Base-by-base conservation (phyloP, 1,140 invertebrate species). In the Platyura marginata region DNA sequence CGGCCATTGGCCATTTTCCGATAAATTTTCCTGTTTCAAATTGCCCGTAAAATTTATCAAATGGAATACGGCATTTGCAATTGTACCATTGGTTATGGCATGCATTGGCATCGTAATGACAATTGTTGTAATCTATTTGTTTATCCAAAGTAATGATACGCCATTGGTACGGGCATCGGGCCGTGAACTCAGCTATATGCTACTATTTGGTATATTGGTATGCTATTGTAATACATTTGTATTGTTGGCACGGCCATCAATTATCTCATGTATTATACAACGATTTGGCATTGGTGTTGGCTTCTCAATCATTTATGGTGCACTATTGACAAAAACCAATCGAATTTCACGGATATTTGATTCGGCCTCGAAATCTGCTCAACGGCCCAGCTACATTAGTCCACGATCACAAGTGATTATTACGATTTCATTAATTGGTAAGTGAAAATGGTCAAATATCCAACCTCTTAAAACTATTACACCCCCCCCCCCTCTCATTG, bases 141-240 rank as follows among this genome's bases (percentile, higher is more conserved):
- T n/a, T n/a, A n/a, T n/a, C n/a, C n/a, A n/a, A n/a, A n/a, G n/a
- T n/a, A 79, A 83, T 52, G 73, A 85, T 47, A 90, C 87, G 1
- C 87, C 88, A 1, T 81, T 94, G 21, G 89, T 94, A 23, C 74
- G 87, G 46, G 89, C 89, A 1, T 86, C 85, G 6, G 88, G 88
- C 2, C 68, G 88, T 43, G 90, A 94, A 64, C 66, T 94, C 25
- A 87, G 81, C 46, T 89, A 84, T 56, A 79, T 93, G 3, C 71
- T 94, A 34, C 66, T 94, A 13, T 72, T 70, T 19, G 90, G 88
- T 3, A 85, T 93, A 48, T 70, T 91, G 36, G 71, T 90, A 59
- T 92, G 89, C 64, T 94, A 91, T 63, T 71, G 77, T 37, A 78
- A 91, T 44, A 90, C 88, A 4, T 90, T 89, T 58, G 71, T 79